Percentiles rank a stretch among this genome's conserved stretches.
These are phyloP conservation scores for Eustalomyia histrio DNA, from an alignment of 2,888 invertebrate species.

Conservation along the genomic window DNA sequence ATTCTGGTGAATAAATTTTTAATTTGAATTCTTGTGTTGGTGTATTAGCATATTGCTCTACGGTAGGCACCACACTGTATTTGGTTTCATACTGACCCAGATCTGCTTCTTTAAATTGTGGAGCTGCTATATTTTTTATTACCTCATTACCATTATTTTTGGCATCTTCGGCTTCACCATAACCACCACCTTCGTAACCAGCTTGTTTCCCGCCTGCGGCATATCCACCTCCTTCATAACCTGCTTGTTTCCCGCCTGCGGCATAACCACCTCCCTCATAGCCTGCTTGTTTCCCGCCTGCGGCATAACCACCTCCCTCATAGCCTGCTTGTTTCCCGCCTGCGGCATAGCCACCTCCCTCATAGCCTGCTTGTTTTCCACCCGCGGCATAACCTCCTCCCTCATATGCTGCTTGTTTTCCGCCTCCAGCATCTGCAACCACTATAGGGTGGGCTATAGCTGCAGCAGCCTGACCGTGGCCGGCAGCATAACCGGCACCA, in stretches of 20 bases:
- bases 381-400: background rate
- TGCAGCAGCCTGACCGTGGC: constrained; percentile 2
- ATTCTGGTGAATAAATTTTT: constrained; percentile 56
- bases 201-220: too few relatives aligned
- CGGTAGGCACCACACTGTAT: constrained; percentile 57
- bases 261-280: background rate
- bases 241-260: constrained; percentile 9
- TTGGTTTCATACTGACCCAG: constrained; percentile 68
- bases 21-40: constrained; percentile 53
- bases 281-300: background rate
- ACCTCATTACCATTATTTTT: constrained; percentile 40
- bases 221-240: background rate
- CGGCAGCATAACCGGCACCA: constrained; percentile 8
- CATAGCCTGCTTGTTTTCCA: constrained; percentile 40
- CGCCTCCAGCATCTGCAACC: constrained; percentile 40
- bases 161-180: constrained; percentile 19
- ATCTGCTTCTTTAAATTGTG: constrained; percentile 71
- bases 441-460: constrained; percentile 71
- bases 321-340: background rate
- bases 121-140: constrained; percentile 45
- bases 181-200: too few relatives aligned
- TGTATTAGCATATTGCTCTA: constrained; percentile 57
- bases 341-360: constrained; percentile 55
- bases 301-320: background rate
- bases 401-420: background rate